Evolutionary conservation across 2,113 vertebrate genomes (phyloP), one percentile per base, ranked within the genome.

Genomic region (Carlito syrichta): DNA sequence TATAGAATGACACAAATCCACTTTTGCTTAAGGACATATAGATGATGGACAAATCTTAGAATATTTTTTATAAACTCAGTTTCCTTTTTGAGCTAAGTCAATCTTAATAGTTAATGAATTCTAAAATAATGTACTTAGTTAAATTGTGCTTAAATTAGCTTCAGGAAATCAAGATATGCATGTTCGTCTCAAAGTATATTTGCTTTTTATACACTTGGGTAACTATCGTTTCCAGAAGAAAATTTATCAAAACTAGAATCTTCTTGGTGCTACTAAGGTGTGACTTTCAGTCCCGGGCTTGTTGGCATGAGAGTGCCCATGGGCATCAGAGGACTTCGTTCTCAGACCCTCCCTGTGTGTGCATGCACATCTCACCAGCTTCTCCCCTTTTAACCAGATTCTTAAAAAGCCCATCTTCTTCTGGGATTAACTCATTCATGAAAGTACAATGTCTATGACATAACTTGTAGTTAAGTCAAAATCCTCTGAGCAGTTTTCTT

Each of bases 401-500:
- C 40, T 68, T 4, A 25, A 52, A 89, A 91, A 93, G 54, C 62
- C 69, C 30, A 25, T 10, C 8, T 85, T 81, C 83, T 83, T 90
- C 35, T 68, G 71, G 58, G 48, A 79, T 60, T 62, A 84, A 50
- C 66, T 69, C 48, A 85, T 73, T 95, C 84, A 74, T 90, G 23
- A 95, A 66, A 58, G 81, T 86, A 87, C 79, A 86, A 66, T 89
- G 84, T 69, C 93, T 95, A 50, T 71, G 23, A 62, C 30, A 45
- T 71, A 86, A 78, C 50, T 78, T 87, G 56, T 54, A 83, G 81
- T 85, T 97, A 74, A 81, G 73, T 84, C 48, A 87, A 86, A 96
- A 81, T 71, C 66, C 52, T 93, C 43, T 89, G 71, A 92, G 66
- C 17, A 94, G 1, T 62, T 96, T 94, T 92, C 56, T 87, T 95